A percentile compares a stretch with the other conserved stretches of the same genome.
Evolutionary conservation across 2,888 invertebrate species (phyloP).

Genomic region (Argyra leucocephala): DNA sequence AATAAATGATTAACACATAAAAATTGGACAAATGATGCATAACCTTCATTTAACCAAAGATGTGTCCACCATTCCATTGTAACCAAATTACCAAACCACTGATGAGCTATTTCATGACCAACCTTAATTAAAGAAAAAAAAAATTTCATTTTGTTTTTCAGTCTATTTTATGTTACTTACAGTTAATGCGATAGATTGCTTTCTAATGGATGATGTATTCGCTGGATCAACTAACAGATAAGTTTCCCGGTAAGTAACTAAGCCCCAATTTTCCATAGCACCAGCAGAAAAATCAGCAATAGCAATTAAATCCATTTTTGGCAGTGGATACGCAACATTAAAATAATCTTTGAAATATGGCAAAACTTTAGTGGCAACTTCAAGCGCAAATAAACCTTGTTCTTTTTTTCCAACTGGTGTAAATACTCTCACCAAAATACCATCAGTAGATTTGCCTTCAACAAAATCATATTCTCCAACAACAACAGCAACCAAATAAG

Average conservation of each 20-base stretch:
- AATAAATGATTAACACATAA: constrained; percentile 85
- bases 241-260: constrained; percentile 86
- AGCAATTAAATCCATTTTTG: constrained; percentile 93
- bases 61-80: constrained; percentile 99
- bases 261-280: constrained; percentile 98
- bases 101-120: constrained; percentile 90
- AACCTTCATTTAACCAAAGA: constrained; percentile 92
- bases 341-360: constrained; percentile 94
- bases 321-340: constrained; percentile 85
- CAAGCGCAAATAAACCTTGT: constrained; percentile 83
- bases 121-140: too few relatives aligned
- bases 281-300: constrained; percentile 91
- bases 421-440: constrained; percentile 70
- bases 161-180: constrained; percentile 46
- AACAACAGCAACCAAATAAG: constrained; percentile 86
- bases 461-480: constrained; percentile 93
- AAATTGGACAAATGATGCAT: constrained; percentile 92
- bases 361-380: constrained; percentile 82
- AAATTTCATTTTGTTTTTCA: too few relatives aligned
- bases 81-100: constrained; percentile 97
- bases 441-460: constrained; percentile 73
- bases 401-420: constrained; percentile 85
- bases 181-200: constrained; percentile 79
- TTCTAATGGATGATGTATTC: constrained; percentile 74
- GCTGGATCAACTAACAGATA: constrained; percentile 81